Evolutionary conservation across 2,113 vertebrate species (phyloP), one percentile per base, ranked within the genome.

Genomic region (Rutilus rutilus): DNA sequence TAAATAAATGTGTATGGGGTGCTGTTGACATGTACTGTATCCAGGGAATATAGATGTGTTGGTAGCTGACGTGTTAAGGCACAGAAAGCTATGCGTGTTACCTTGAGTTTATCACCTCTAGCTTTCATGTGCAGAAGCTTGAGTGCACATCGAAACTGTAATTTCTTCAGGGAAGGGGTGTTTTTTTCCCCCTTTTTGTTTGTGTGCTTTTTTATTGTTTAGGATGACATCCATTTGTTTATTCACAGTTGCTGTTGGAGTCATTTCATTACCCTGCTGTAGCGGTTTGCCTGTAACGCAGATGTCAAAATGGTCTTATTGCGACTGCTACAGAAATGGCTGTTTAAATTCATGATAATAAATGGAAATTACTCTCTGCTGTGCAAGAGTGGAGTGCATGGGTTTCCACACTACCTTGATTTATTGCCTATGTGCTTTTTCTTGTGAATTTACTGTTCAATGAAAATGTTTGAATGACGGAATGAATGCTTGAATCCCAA

Each of bases 61-160:
- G 89, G 8, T 69, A 89, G 88, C 89, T 90, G 92, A 95, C 90
- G 92, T 94, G 93, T 92, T 91, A 92, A 93, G 91, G 91, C 90
- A 87, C 86, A 85, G 86, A 81, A 60, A 88, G 71, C 90, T 93
- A 91, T 92, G 90, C 86, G 67, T 83, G 90, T 87, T 88, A 77
- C 84, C 87, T 92, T 92, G 90, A 89, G 92, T 94, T 93, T 92
- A 92, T 91, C 93, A 91, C 94, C 90, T 89, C 88, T 84, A 86
- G 88, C 78, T 11, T 83, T 88, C 87, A 81, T 90, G 88, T 88
- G 84, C 84, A 54, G 65, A 87, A 87, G 87, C 83, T 86, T 88
- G 78, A 88, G 87, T 77, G 45, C 89, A 89, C 90, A 86, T 45
- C 12, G 75, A 83, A 82, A 42, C 62, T 47, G 85, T 86, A 73